Conservation (phyloP, 2,888 invertebrate species). For the Deroplatys truncata region DNA sequence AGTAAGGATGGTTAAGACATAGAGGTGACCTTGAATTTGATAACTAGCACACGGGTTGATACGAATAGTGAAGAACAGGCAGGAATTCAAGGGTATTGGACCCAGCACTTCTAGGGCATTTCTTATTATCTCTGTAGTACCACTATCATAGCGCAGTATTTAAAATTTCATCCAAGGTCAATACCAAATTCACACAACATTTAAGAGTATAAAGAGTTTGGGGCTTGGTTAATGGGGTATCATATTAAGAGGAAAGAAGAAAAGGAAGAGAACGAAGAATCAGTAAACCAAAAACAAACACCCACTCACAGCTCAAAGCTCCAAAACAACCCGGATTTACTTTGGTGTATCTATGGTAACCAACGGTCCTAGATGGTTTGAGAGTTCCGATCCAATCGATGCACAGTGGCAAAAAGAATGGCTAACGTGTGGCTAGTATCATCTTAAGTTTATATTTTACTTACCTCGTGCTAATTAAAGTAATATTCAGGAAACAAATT, state of each 20-base stretch:
- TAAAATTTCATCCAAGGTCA: background rate
- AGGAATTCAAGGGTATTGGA: too few relatives aligned
- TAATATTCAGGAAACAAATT: too few relatives aligned
- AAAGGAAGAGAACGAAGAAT: background rate
- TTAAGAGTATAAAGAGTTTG: background rate
- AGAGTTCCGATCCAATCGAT: conserved; percentile 2
- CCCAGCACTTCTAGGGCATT: too few relatives aligned
- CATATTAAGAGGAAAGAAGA: background rate
- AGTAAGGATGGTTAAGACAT: too few relatives aligned
- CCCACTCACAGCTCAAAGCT: conserved; percentile 6
- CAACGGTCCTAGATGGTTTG: conserved; percentile 11
- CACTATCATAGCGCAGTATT: background rate
- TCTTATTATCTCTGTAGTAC: too few relatives aligned
- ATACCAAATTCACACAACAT: background rate
- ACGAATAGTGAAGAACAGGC: too few relatives aligned
- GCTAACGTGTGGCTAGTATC: background rate
- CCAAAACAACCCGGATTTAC: conserved; percentile 12
- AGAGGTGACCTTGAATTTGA: too few relatives aligned
- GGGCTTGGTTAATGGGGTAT: too few relatives aligned
- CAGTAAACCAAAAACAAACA: background rate
- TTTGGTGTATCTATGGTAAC: conserved; percentile 13
- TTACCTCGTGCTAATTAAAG: too few relatives aligned
- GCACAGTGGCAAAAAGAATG: background rate
- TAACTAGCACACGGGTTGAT: too few relatives aligned
- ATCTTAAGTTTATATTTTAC: background rate